These are phyloP conservation scores for Copidosoma aretas DNA, from an alignment of 2,888 invertebrate species.

Conservation along the genomic window DNA sequence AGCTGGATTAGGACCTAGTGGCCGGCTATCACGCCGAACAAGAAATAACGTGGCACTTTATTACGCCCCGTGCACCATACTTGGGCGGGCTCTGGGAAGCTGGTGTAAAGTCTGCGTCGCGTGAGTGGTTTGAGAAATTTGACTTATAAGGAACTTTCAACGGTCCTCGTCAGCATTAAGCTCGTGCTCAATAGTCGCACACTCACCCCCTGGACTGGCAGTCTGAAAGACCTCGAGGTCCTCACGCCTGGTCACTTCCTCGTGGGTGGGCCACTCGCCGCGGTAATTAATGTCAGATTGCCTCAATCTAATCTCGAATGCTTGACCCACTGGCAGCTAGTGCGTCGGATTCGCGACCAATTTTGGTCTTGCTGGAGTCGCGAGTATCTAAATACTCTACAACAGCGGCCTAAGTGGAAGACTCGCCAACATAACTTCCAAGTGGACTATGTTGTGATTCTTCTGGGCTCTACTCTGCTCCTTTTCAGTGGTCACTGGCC, in stretches of 20 bases:
- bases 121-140: neutral
- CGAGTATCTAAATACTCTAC: neutral
- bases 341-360: neutral
- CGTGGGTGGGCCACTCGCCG: neutral
- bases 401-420: neutral
- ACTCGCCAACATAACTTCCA: neutral
- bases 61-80: neutral
- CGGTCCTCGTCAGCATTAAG: neutral
- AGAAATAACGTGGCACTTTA: neutral
- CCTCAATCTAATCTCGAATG: neutral
- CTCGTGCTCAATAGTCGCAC: neutral
- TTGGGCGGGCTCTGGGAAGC: neutral
- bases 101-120: neutral
- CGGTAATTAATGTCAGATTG: neutral
- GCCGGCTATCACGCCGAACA: neutral
- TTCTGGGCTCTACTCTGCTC: neutral
- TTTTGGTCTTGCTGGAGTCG: neutral
- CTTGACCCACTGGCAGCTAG: neutral
- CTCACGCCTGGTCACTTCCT: neutral
- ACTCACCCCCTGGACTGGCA: neutral
- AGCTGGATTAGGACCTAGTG: neutral
- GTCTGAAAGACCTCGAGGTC: neutral
- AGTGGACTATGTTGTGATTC: slow-evolving; percentile 1
- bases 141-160: neutral
- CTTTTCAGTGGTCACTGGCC: neutral